Percentiles rank a stretch among this genome's conserved stretches.
Conservation (phyloP, 2,888 invertebrate species). For the Siphlonurus alternatus region DNA sequence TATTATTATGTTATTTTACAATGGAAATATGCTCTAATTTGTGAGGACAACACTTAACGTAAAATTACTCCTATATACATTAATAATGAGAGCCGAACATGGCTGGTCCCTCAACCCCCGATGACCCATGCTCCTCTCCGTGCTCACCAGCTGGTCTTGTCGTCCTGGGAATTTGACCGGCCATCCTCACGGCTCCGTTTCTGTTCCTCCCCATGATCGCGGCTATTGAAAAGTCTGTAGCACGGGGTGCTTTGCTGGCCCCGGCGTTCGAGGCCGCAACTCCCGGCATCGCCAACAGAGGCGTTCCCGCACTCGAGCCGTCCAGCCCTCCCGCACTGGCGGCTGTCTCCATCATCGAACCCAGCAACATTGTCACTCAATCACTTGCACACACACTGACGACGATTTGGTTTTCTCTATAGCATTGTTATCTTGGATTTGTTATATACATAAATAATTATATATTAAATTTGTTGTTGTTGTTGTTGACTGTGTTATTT, state of each 20-base stretch:
- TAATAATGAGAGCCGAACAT: no score
- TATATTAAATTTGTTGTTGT: no score
- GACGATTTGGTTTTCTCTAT: background rate
- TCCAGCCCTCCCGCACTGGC: background rate
- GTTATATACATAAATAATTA: no score
- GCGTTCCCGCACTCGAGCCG: background rate
- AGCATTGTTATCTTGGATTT: no score
- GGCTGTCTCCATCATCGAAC: background rate
- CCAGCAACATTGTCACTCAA: background rate
- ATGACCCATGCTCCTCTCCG: no score
- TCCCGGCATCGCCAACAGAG: background rate
- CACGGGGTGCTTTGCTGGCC: background rate
- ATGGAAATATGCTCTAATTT: no score
- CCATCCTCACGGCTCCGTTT: background rate
- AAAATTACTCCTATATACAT: no score
- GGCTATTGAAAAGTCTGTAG: background rate
- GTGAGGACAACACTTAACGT: no score
- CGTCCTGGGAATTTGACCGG: background rate
- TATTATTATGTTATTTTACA: no score
- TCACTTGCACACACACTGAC: background rate
- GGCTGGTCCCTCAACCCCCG: no score
- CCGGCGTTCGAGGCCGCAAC: background rate
- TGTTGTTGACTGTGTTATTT: no score
- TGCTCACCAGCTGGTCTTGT: background rate
- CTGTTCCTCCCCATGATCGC: background rate